These are phyloP conservation scores for Pedetes capensis DNA, from an alignment of 2,113 vertebrate species.

Conservation along the genomic window DNA sequence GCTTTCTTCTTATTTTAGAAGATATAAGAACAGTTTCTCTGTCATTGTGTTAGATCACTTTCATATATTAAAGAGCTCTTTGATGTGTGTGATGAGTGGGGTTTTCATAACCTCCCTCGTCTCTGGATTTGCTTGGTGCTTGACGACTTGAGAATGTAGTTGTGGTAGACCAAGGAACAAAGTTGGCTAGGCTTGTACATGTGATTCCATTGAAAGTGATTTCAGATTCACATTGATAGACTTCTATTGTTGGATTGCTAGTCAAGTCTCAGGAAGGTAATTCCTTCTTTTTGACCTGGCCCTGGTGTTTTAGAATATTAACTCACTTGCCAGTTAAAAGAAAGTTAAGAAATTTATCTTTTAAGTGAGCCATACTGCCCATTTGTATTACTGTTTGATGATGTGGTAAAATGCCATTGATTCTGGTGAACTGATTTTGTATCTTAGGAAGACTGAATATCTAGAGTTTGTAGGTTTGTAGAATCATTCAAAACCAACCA, in stretches of 20 bases:
- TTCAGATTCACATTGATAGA: neutral
- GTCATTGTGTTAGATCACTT: neutral
- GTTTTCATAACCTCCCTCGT: neutral
- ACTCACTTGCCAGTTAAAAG: neutral
- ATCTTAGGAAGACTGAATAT: neutral
- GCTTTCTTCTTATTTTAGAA: neutral
- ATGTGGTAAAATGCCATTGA: neutral
- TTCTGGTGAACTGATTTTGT: neutral
- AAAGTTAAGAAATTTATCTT: neutral
- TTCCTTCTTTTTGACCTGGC: neutral
- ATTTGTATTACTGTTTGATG: neutral
- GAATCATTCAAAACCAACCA: neutral
- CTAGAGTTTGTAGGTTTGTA: conserved; percentile 8
- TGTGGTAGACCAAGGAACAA: neutral
- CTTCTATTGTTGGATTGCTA: neutral
- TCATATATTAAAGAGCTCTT: neutral
- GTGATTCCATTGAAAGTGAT: neutral
- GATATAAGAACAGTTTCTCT: neutral
- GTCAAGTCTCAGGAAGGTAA: neutral
- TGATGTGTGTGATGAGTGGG: neutral
- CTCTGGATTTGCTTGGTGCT: conserved; percentile 22
- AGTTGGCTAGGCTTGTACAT: neutral
- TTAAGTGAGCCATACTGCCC: neutral
- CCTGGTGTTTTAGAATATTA: neutral
- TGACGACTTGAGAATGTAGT: neutral